phyloP scores from a whole-genome alignment of 1,140 invertebrate genomes.

The Microplitis mediator region DNA sequence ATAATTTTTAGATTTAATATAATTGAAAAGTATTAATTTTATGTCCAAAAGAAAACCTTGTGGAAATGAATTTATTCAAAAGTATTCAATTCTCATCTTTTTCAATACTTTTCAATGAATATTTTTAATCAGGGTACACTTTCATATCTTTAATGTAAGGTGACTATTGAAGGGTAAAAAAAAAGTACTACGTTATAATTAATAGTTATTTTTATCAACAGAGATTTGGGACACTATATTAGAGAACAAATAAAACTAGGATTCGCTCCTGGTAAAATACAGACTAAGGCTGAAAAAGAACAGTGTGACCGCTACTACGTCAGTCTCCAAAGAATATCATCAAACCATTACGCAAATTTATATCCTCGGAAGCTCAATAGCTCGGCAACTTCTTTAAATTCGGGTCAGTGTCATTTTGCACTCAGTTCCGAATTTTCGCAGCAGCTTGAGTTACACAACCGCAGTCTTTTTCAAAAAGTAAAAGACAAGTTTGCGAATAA shows the following conservation, averaged over 20 bases:
- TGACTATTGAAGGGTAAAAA: too few relatives aligned
- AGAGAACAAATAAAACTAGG: slow-evolving; percentile 71
- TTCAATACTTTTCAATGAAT: too few relatives aligned
- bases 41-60: too few relatives aligned
- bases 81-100: too few relatives aligned
- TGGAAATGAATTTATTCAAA: too few relatives aligned
- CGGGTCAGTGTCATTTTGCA: slow-evolving; percentile 73
- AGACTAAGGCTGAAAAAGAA: slow-evolving; percentile 61
- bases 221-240: slow-evolving; percentile 79
- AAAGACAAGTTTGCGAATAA: neutral
- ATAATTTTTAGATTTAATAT: too few relatives aligned
- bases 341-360: slow-evolving; percentile 72
- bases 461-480: slow-evolving; percentile 31
- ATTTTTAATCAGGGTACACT: too few relatives aligned
- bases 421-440: slow-evolving; percentile 75
- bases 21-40: too few relatives aligned
- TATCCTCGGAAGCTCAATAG: slow-evolving; percentile 66
- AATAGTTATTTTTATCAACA: slow-evolving; percentile 46
- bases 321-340: slow-evolving; percentile 72
- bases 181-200: neutral
- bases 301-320: slow-evolving; percentile 71
- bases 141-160: too few relatives aligned
- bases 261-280: slow-evolving; percentile 68
- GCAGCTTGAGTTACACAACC: slow-evolving; percentile 66
- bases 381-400: slow-evolving; percentile 72